Evolutionary conservation across 2,888 invertebrate species (phyloP), one percentile per base, ranked within the genome.

Genomic region (Carcina quercana): DNA sequence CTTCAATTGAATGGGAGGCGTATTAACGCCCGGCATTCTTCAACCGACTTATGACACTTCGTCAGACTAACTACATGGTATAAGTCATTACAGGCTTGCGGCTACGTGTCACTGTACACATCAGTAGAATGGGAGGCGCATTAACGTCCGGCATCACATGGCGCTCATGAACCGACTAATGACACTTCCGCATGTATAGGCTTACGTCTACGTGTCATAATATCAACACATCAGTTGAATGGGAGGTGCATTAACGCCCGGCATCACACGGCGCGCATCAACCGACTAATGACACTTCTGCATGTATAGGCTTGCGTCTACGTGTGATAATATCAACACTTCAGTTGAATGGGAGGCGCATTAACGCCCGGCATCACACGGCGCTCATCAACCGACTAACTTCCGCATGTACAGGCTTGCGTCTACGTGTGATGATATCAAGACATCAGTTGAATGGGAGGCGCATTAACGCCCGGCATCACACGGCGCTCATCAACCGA

Each of bases 191-290:
- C n/a, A n/a, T n/a, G n/a, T n/a, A n/a, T n/a, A n/a, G n/a, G n/a
- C n/a, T n/a, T n/a, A n/a, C n/a, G n/a, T n/a, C n/a, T n/a, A n/a
- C n/a, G n/a, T n/a, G n/a, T n/a, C n/a, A n/a, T n/a, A n/a, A n/a
- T n/a, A n/a, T n/a, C 61, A 50, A 66, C 74, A 71, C 72, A 68
- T 73, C 72, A 63, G 62, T 53, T 74, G 72, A 79, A 78, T 75
- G 71, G 72, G 65, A 69, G 72, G 60, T 70, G 73, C 79, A 80
- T 80, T 80, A 79, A 72, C 72, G 76, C 69, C 42, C 63, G 42
- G 75, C 63, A 76, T 79, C n/a, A n/a, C n/a, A n/a, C n/a, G n/a
- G n/a, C n/a, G n/a, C n/a, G 78, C 79, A 79, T 78, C 79, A 74
- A 58, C 69, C 54, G 73, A 70, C 79, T 80, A 80, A 80, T 80